Evolutionary conservation across 2,797 vertebrate genomes (phyloP).

Genomic region (Gorsachius magnificus): DNA sequence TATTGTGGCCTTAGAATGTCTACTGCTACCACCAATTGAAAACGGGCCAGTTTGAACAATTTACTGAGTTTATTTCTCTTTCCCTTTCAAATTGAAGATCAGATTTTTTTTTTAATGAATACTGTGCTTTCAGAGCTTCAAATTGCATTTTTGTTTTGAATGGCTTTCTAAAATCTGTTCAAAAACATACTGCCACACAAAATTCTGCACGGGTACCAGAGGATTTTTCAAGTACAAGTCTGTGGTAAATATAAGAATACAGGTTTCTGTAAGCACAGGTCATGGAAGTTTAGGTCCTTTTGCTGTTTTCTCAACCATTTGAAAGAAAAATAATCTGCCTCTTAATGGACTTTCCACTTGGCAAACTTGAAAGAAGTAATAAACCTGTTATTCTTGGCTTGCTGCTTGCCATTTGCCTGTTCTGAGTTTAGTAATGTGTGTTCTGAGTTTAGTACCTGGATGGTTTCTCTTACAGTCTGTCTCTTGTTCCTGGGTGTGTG

Average conservation of each 20-base stretch:
- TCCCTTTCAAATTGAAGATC: background rate
- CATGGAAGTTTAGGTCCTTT: background rate
- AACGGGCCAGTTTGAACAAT: background rate
- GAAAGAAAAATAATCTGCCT: conserved; percentile 21
- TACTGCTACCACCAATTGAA: background rate
- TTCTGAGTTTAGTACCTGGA: conserved; percentile 14
- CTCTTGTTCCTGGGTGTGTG: background rate
- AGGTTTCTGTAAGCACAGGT: background rate
- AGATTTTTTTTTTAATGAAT: background rate
- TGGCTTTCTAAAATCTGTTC: background rate
- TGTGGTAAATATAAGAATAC: fast-evolving
- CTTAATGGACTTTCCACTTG: background rate
- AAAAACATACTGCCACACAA: background rate
- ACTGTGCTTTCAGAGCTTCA: background rate
- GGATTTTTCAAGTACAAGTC: background rate
- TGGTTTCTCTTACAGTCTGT: background rate
- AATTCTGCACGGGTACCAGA: background rate
- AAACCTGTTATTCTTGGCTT: conserved; percentile 51
- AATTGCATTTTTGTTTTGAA: background rate
- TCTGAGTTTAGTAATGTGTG: background rate
- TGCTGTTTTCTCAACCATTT: background rate
- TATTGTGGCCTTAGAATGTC: background rate
- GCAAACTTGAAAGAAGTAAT: conserved; percentile 16
- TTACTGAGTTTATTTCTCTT: background rate
- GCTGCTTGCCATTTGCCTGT: background rate